Evolutionary conservation across 2,888 invertebrate genomes (phyloP).

Genomic region (Sminthurinus aureus): DNA sequence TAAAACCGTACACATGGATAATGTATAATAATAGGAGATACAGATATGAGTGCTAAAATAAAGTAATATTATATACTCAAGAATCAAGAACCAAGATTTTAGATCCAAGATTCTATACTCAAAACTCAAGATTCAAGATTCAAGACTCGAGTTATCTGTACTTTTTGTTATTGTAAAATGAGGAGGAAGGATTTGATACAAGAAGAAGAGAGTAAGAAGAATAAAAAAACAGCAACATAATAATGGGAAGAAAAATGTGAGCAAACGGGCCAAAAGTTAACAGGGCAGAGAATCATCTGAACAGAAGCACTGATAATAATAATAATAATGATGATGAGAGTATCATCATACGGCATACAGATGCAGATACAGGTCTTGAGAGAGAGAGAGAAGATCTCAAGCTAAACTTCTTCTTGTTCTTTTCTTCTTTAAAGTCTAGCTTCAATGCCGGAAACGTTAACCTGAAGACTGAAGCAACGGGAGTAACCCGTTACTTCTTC

Average conservation of each 20-base stretch:
- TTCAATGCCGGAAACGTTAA: constrained; percentile 41
- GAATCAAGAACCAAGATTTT: no score
- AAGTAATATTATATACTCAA: no score
- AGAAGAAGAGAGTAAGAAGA: constrained; percentile 11
- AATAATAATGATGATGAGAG: background rate
- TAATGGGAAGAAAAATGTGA: constrained; percentile 23
- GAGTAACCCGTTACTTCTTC: constrained; percentile 60
- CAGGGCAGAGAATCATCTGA: constrained; percentile 23
- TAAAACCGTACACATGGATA: no score
- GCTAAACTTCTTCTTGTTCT: constrained; percentile 16
- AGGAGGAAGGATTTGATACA: background rate
- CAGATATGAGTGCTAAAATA: no score
- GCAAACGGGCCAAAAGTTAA: constrained; percentile 36
- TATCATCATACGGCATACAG: background rate
- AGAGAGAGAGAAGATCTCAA: background rate
- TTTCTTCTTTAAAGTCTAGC: constrained; percentile 22
- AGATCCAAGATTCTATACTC: no score
- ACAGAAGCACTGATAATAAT: background rate
- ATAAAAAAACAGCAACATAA: background rate
- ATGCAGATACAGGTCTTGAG: background rate
- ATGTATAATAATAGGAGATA: no score
- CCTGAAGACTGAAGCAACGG: constrained; percentile 46
- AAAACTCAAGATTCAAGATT: no score
- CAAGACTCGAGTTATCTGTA: no score
- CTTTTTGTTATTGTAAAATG: no score